These are phyloP conservation scores for Mayetiola destructor DNA, from an alignment of 2,888 invertebrate species.

Conservation along the genomic window DNA sequence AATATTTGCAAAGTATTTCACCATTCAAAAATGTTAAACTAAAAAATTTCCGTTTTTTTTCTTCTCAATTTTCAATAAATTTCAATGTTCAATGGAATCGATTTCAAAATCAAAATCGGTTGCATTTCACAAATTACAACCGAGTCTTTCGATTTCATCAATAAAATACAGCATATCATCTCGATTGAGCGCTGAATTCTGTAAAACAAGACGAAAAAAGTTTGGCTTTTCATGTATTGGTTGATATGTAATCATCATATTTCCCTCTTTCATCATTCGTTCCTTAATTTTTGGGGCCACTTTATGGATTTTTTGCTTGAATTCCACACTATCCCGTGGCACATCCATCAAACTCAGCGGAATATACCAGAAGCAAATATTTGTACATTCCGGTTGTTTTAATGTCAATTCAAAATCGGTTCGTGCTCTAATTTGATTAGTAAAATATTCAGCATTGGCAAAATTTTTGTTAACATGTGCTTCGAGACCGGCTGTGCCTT, in stretches of 20 bases:
- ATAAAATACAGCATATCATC: slow-evolving; percentile 78
- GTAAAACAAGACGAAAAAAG: slow-evolving; percentile 88
- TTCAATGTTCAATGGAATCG: not conserved
- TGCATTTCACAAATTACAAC: slow-evolving; percentile 46
- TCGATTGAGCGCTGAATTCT: slow-evolving; percentile 72
- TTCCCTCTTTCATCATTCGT: slow-evolving; percentile 85
- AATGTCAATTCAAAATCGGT: slow-evolving; percentile 59
- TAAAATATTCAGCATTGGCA: slow-evolving; percentile 57
- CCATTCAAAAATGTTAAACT: not conserved
- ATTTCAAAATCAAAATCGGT: not conserved
- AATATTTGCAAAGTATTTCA: too few species aligned
- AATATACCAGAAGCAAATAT: slow-evolving; percentile 92
- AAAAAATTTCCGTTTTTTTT: not conserved
- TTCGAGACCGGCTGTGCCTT: slow-evolving; percentile 64
- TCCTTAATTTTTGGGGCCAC: slow-evolving; percentile 89
- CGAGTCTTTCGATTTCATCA: slow-evolving; percentile 74
- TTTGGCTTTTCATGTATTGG: slow-evolving; percentile 73
- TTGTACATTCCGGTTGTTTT: slow-evolving; percentile 77
- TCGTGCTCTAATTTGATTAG: slow-evolving; percentile 48
- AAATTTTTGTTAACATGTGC: slow-evolving; percentile 65
- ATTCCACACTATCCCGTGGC: slow-evolving; percentile 39
- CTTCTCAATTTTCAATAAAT: not conserved
- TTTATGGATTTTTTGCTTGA: slow-evolving; percentile 51
- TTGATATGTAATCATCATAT: slow-evolving; percentile 94
- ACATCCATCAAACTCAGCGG: slow-evolving; percentile 47